Evolutionary conservation across 2,113 vertebrate genomes (phyloP).

Genomic region (Polyodon spathula): DNA sequence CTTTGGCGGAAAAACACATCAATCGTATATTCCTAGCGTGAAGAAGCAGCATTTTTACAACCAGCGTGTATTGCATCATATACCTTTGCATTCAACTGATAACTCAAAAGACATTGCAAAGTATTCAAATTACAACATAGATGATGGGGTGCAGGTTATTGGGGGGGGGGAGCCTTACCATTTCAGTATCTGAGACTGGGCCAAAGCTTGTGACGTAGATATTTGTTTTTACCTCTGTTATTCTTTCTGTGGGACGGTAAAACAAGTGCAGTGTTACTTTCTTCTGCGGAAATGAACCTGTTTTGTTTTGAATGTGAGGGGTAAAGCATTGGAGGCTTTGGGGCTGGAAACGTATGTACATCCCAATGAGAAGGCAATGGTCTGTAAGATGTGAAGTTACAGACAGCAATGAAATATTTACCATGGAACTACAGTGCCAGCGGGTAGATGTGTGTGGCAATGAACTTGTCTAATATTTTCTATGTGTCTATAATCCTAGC

Average conservation of each 20-base stretch:
- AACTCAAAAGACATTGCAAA: background rate
- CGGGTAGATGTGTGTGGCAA: too few species aligned
- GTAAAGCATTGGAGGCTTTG: too few species aligned
- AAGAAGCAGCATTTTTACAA: constrained; percentile 11
- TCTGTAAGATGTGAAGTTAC: too few species aligned
- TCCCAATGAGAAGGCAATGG: too few species aligned
- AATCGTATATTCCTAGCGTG: constrained; percentile 63
- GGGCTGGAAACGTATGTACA: too few species aligned
- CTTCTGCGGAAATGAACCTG: too few species aligned
- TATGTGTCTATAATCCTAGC: too few species aligned
- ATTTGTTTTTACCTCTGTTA: constrained; percentile 67
- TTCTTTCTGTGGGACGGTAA: constrained; percentile 40
- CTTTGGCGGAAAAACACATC: constrained; percentile 33
- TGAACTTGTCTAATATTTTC: too few species aligned
- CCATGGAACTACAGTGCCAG: too few species aligned
- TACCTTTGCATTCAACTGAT: background rate
- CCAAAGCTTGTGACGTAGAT: constrained; percentile 50
- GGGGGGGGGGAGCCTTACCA: constrained; percentile 45
- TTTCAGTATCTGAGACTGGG: constrained; percentile 58
- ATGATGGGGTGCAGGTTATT: background rate
- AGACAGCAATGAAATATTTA: too few species aligned
- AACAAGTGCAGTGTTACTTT: background rate
- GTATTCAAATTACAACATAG: background rate
- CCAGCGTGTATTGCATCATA: too few species aligned
- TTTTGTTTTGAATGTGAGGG: too few species aligned